A percentile compares a stretch with the other conserved stretches of the same genome.
phyloP scores from a whole-genome alignment of 2,888 invertebrate species.

The Dicyrtoma fusca region DNA sequence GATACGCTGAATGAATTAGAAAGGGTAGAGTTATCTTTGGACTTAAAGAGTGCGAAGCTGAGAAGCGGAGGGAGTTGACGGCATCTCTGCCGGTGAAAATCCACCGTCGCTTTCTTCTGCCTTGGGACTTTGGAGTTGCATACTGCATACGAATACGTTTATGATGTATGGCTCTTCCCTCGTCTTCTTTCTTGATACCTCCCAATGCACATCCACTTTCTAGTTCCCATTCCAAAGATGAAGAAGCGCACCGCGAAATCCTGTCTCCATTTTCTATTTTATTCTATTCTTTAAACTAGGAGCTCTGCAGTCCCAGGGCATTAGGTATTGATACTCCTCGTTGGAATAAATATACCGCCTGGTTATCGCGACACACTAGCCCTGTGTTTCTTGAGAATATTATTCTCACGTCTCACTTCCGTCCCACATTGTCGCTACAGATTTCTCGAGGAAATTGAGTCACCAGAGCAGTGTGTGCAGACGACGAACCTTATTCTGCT shows the following conservation, averaged over 20 bases:
- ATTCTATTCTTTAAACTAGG: conserved; percentile 6
- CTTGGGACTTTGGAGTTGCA: conserved; percentile 16
- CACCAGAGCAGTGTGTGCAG: not conserved
- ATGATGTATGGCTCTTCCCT: conserved; percentile 28
- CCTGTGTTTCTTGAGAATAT: not conserved
- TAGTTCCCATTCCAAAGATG: conserved; percentile 16
- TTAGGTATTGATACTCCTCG: not conserved
- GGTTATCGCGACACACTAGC: not conserved
- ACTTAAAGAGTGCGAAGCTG: conserved; percentile 17
- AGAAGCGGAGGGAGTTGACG: conserved; percentile 24
- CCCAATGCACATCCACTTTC: no score
- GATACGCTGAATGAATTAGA: not conserved
- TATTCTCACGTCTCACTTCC: conserved; percentile 28
- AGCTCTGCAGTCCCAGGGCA: not conserved
- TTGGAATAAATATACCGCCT: not conserved
- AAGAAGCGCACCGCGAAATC: conserved; percentile 12
- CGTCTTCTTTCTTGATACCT: conserved; percentile 6
- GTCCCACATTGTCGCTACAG: conserved; percentile 11
- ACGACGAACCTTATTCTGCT: not conserved
- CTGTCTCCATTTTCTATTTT: conserved; percentile 28
- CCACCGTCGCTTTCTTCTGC: conserved; percentile 14
- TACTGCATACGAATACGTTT: conserved; percentile 26
- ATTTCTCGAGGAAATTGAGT: conserved; percentile 24
- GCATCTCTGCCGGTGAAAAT: conserved; percentile 12
- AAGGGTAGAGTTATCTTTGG: not conserved